Conservation (phyloP, 2,113 vertebrate species). For the Zingel zingel region DNA sequence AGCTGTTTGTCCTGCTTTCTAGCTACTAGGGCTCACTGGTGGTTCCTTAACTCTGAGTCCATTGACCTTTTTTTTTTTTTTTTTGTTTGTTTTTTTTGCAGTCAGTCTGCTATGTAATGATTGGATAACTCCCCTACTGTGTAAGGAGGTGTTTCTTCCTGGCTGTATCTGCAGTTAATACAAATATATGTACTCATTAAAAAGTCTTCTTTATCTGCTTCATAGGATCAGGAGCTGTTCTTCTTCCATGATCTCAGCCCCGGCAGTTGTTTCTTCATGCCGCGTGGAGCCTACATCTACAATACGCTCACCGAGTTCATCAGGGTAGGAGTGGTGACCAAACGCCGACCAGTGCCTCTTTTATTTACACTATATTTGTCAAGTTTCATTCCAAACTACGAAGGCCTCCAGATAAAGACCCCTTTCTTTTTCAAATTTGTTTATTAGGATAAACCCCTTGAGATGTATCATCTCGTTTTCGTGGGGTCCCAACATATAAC, state of each 20-base stretch:
- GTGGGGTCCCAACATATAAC: too few species aligned
- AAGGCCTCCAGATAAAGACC: background rate
- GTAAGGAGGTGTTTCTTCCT: slow-evolving; percentile 26
- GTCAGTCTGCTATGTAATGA: slow-evolving; percentile 48
- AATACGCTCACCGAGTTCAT: slow-evolving; percentile 92
- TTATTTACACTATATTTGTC: background rate
- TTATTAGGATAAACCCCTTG: too few species aligned
- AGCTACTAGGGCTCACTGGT: background rate
- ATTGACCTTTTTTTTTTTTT: background rate
- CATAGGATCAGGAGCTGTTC: slow-evolving; percentile 97
- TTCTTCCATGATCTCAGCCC: slow-evolving; percentile 98
- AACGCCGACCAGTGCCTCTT: background rate
- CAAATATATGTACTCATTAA: slow-evolving; percentile 38
- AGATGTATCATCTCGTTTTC: too few species aligned
- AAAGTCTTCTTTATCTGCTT: slow-evolving; percentile 26
- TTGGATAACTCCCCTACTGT: slow-evolving; percentile 42
- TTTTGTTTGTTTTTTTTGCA: background rate
- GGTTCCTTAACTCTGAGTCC: background rate
- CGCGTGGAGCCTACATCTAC: slow-evolving; percentile 93
- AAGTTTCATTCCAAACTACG: background rate
- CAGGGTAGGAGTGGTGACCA: slow-evolving; percentile 82
- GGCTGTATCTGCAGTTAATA: slow-evolving; percentile 31
- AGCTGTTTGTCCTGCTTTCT: background rate
- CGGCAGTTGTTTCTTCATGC: slow-evolving; percentile 96
- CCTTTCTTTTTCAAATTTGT: background rate